phyloP scores from a whole-genome alignment of 2,888 invertebrate species.

The Salpingus planirostris region DNA sequence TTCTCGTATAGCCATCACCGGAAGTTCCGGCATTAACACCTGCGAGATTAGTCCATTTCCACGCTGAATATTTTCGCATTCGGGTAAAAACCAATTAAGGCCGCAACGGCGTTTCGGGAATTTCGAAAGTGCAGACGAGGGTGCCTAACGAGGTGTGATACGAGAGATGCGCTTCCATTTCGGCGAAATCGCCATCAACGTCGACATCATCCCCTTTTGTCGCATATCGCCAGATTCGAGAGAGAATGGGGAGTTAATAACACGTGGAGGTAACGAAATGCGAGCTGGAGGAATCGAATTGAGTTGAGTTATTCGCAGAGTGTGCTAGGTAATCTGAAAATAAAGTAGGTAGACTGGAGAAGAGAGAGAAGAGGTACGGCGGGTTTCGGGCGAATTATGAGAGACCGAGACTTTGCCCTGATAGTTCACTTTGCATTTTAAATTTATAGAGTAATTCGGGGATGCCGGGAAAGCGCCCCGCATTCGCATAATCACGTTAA shows the following conservation, averaged over 20 bases:
- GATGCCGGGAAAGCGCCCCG: too few relatives aligned
- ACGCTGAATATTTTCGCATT: too few relatives aligned
- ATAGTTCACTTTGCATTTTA: slow-evolving; percentile 12
- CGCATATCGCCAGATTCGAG: too few relatives aligned
- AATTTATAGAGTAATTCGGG: slow-evolving; percentile 10
- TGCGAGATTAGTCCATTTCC: too few relatives aligned
- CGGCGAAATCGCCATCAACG: too few relatives aligned
- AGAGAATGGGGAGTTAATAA: too few relatives aligned
- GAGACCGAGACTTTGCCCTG: slow-evolving; percentile 6
- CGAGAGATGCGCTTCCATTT: slow-evolving; percentile 16
- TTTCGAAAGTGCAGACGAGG: slow-evolving; percentile 16
- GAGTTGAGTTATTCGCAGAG: slow-evolving; percentile 8
- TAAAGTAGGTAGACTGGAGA: slow-evolving; percentile 10
- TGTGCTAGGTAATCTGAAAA: slow-evolving; percentile 12
- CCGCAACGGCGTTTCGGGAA: slow-evolving; percentile 21
- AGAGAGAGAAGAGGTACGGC: too few relatives aligned
- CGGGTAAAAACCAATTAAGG: slow-evolving; percentile 22
- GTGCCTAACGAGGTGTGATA: slow-evolving; percentile 15
- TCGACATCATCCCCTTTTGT: too few relatives aligned
- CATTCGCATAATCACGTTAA: too few relatives aligned
- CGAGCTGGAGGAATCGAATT: slow-evolving; percentile 4
- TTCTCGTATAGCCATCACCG: too few relatives aligned
- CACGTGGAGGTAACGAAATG: too few relatives aligned
- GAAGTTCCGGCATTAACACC: too few relatives aligned
- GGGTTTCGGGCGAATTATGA: slow-evolving; percentile 8